phyloP scores from a whole-genome alignment of 2,888 invertebrate species.

The Tachina grossa region DNA sequence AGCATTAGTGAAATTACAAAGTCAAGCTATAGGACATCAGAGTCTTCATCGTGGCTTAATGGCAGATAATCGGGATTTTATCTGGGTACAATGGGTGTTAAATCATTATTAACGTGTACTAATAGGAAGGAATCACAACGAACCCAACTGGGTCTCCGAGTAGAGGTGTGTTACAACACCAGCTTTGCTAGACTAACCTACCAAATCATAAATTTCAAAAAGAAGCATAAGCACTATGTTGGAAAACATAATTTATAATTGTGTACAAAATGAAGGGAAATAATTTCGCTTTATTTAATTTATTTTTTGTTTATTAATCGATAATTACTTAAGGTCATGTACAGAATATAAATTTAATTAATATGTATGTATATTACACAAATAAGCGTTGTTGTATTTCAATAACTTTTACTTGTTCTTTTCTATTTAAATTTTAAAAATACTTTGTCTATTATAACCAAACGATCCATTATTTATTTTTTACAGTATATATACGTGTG shows the following conservation, averaged over 20 bases:
- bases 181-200: no score
- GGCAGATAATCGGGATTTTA: no score
- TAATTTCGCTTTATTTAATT: slow-evolving; percentile 7
- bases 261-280: background rate
- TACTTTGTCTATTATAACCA: slow-evolving; percentile 53
- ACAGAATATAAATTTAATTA: slow-evolving; percentile 68
- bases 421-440: slow-evolving; percentile 46
- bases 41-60: no score
- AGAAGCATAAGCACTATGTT: background rate
- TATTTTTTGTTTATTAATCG: slow-evolving; percentile 34
- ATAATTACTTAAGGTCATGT: slow-evolving; percentile 63
- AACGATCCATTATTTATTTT: slow-evolving; percentile 29
- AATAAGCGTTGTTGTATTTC: slow-evolving; percentile 64
- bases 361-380: slow-evolving; percentile 67
- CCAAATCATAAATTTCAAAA: background rate
- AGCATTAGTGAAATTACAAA: no score
- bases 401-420: slow-evolving; percentile 33
- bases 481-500: slow-evolving; percentile 38
- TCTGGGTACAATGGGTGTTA: no score
- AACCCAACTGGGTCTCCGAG: no score
- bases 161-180: no score
- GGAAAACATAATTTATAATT: background rate
- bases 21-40: no score
- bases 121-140: no score
- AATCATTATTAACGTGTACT: no score